Percentiles rank a stretch among this genome's conserved stretches.
These are phyloP conservation scores for Guaruba guarouba DNA, from an alignment of 2,113 vertebrate species.

Conservation along the genomic window DNA sequence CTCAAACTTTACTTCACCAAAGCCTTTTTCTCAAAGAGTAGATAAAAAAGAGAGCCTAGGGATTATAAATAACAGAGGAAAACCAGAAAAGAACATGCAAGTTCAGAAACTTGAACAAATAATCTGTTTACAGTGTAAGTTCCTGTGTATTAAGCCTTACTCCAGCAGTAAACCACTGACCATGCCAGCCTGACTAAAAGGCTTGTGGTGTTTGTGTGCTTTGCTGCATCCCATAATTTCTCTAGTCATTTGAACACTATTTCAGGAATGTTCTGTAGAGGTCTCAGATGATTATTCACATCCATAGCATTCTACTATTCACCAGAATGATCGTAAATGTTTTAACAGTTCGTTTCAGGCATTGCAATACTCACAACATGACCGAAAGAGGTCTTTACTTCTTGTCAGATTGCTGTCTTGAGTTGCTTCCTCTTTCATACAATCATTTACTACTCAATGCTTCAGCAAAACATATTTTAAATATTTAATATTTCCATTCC, in stretches of 20 bases:
- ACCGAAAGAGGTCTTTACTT: not conserved
- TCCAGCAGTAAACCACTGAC: not conserved
- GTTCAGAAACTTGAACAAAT: slow-evolving; percentile 9
- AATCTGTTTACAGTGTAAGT: not conserved
- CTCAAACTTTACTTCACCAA: not conserved
- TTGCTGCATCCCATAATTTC: slow-evolving; percentile 24
- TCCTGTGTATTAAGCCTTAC: not conserved
- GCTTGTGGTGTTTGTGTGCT: not conserved
- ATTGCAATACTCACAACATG: not conserved
- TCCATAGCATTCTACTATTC: slow-evolving; percentile 23
- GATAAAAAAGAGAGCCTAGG: not conserved
- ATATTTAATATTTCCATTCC: not conserved
- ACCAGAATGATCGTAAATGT: not conserved
- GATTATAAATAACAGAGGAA: not conserved
- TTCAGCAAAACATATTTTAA: slow-evolving; percentile 46
- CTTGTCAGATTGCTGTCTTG: not conserved
- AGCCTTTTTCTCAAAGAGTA: not conserved
- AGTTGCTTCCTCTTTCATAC: not conserved
- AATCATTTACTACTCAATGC: not conserved
- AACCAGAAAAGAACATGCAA: not conserved
- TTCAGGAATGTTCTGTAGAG: slow-evolving; percentile 69
- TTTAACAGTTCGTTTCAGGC: slow-evolving; percentile 13
- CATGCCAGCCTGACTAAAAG: not conserved
- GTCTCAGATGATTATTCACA: slow-evolving; percentile 53
- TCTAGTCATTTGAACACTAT: slow-evolving; percentile 70